These are phyloP conservation scores for Xestobium rufovillosum DNA, from an alignment of 2,888 invertebrate species.

Conservation along the genomic window DNA sequence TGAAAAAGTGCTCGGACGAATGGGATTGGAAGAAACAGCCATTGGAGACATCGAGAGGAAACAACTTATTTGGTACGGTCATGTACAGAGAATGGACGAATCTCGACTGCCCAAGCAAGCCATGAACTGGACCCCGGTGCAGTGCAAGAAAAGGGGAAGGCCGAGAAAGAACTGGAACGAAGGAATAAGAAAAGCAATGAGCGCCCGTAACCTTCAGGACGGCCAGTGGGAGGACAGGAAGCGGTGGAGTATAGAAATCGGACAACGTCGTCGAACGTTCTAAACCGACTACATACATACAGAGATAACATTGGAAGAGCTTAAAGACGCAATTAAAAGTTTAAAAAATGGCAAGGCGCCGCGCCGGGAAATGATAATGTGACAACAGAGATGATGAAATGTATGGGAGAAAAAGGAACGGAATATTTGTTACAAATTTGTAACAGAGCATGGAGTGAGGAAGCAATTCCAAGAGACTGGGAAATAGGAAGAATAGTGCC, in stretches of 20 bases:
- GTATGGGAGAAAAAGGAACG: too few species aligned
- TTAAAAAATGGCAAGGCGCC: too few species aligned
- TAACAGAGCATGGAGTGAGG: too few species aligned
- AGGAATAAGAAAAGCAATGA: constrained; percentile 13
- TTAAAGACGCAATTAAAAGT: too few species aligned
- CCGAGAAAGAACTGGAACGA: constrained; percentile 14
- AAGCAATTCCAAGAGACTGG: too few species aligned
- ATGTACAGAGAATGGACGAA: constrained; percentile 13
- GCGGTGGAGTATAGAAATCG: constrained; percentile 18
- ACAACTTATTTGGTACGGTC: constrained; percentile 14
- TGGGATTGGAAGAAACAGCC: constrained; percentile 8
- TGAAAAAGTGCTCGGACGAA: constrained; percentile 5
- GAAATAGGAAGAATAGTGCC: too few species aligned
- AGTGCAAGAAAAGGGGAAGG: constrained; percentile 7
- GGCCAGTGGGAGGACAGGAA: constrained; percentile 19
- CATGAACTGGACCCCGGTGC: constrained; percentile 7
- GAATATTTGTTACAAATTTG: too few species aligned
- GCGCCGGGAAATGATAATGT: too few species aligned
- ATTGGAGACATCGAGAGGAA: constrained; percentile 6
- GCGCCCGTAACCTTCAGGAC: constrained; percentile 11
- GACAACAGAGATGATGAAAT: too few species aligned
- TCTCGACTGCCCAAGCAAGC: constrained; percentile 8
- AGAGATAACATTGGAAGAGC: too few species aligned
- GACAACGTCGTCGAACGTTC: constrained; percentile 23
- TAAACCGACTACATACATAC: constrained; percentile 36